Percentiles rank a stretch among this genome's conserved stretches.
Evolutionary conservation across 2,113 vertebrate species (phyloP).

Genomic region (Catharus bicknelli): DNA sequence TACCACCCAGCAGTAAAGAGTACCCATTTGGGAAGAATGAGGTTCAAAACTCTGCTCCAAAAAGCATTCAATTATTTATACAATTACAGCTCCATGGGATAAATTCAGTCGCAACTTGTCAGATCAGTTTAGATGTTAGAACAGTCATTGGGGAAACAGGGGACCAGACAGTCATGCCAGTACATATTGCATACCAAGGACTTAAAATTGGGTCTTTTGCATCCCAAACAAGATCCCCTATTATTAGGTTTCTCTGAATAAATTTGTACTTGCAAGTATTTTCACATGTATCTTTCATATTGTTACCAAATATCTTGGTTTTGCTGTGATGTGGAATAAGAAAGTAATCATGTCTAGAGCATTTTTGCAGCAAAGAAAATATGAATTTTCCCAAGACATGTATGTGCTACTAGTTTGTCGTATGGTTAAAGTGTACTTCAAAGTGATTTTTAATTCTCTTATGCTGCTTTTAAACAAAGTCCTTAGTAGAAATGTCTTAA

Average conservation of each 20-base stretch:
- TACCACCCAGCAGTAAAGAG: background rate
- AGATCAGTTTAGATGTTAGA: background rate
- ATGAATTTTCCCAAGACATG: background rate
- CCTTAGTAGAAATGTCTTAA: background rate
- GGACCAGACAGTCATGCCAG: background rate
- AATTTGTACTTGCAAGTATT: background rate
- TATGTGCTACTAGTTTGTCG: background rate
- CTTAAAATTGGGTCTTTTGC: background rate
- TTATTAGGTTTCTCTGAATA: background rate
- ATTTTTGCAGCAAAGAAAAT: background rate
- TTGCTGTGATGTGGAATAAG: background rate
- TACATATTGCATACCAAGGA: background rate
- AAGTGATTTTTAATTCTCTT: background rate
- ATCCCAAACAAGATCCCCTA: background rate
- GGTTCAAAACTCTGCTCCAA: background rate
- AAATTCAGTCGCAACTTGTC: background rate
- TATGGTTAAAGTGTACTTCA: background rate
- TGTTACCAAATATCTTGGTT: background rate
- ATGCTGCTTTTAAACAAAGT: background rate
- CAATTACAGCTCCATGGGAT: background rate
- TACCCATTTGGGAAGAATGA: background rate
- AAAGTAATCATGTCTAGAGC: background rate
- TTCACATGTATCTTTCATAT: background rate
- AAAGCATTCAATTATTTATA: slow-evolving; percentile 20
- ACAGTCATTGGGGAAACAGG: background rate